Evolutionary conservation across 92 coral and sea anemone genomes (phyloP).

Genomic region (Diadumene lineata): DNA sequence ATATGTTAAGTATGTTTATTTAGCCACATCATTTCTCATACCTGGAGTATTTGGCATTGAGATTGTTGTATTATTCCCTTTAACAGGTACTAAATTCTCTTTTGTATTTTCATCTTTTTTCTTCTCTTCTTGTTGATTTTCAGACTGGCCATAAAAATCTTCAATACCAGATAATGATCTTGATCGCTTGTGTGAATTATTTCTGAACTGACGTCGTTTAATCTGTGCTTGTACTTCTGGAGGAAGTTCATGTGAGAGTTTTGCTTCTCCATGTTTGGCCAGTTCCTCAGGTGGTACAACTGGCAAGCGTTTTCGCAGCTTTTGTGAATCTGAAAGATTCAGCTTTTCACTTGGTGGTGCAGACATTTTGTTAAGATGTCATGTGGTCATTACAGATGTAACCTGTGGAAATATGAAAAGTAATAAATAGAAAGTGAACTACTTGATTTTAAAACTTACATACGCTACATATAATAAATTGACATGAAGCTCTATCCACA

Average conservation of each 20-base stretch:
- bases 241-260: constrained; percentile 56
- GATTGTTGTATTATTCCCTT: constrained; percentile 21
- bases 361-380: background rate
- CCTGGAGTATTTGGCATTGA: constrained; percentile 84
- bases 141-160: constrained; percentile 36
- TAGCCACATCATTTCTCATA: background rate
- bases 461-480: background rate
- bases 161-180: constrained; percentile 72
- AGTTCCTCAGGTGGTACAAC: constrained; percentile 78
- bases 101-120: constrained; percentile 15
- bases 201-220: constrained; percentile 47
- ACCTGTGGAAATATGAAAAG: background rate
- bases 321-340: constrained; percentile 19
- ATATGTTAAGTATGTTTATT: too few species aligned
- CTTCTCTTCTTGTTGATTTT: background rate
- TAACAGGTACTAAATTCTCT: constrained; percentile 32
- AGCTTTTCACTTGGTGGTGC: constrained; percentile 2
- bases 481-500: too few species aligned
- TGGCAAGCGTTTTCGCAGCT: constrained; percentile 75
- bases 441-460: background rate
- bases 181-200: constrained; percentile 64
- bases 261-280: constrained; percentile 52
- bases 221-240: constrained; percentile 78
- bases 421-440: background rate
- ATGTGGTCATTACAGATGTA: background rate